Percentiles rank a stretch among this genome's conserved stretches.
Conservation (phyloP, 2,888 invertebrate genomes). For the Phanerotoma sp. region DNA sequence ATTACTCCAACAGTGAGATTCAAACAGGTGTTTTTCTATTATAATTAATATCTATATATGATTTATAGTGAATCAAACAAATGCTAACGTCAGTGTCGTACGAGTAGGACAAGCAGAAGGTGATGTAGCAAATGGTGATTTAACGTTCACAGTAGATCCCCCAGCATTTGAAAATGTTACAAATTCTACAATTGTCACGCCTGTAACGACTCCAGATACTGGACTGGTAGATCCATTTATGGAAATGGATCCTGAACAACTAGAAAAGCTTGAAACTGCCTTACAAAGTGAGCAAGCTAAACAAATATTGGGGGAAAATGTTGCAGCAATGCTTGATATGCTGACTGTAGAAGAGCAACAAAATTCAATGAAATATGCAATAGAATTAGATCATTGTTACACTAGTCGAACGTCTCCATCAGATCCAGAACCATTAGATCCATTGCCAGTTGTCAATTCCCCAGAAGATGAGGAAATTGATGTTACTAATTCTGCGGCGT, state of each 20-base stretch:
- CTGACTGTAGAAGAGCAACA: conserved; percentile 60
- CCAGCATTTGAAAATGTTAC: conserved; percentile 38
- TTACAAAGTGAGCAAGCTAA: conserved; percentile 61
- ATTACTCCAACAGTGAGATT: no score
- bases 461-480: conserved; percentile 42
- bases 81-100: conserved; percentile 55
- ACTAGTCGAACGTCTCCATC: conserved; percentile 64
- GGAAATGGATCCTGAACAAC: conserved; percentile 60
- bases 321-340: conserved; percentile 58
- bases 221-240: conserved; percentile 57
- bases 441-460: conserved; percentile 44
- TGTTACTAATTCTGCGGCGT: conserved; percentile 25
- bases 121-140: conserved; percentile 46
- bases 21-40: conserved; percentile 17
- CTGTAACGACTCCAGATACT: conserved; percentile 30
- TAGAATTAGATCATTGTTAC: conserved; percentile 81
- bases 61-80: conserved; percentile 49
- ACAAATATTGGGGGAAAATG: conserved; percentile 60
- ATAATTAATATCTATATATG: not conserved
- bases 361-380: conserved; percentile 60
- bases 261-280: conserved; percentile 60
- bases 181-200: conserved; percentile 23
- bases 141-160: conserved; percentile 54
- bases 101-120: conserved; percentile 50
- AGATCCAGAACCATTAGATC: conserved; percentile 62